Evolutionary conservation across 2,888 invertebrate genomes (phyloP), one percentile per base, ranked within the genome.

Genomic region (Cryptophagus acutangulus): DNA sequence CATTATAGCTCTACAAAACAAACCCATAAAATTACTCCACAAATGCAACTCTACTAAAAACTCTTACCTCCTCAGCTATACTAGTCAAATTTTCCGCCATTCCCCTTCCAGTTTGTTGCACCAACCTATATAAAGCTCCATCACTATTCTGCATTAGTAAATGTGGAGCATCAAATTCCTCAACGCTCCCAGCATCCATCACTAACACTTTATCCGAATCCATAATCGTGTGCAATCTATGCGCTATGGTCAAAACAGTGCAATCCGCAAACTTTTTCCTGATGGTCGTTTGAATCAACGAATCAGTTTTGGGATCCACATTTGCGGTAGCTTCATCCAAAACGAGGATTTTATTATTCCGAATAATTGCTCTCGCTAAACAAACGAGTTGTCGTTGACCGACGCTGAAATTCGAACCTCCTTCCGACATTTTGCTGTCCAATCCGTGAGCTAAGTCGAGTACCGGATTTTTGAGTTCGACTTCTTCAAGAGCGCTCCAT

Each of bases 401-500:
- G 8, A 64, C 62, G 38, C 65, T 65, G 40, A 65, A 65, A 40
- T 66, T 65, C 1, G 59, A 55, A n/a, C 65, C 87, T 20, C 84
- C 85, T 64, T 89, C 89, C 0, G 83, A 78, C 65, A 89, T 82
- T 62, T 76, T 77, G 39, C 79, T 80, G 54, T 79, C 78, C 24
- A 90, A 70, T 8, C 65, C 61, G 0, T 82, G 81, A 1, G 81
- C 73, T 43, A 84, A 58, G 15, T 74, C 82, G 41, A 66, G 63
- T 18, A 87, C 76, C 0, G 76, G 75, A 28, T 79, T 77, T 58
- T 89, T 90, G 28, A 92, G 59, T 58, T 86, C 82, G 33, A 86
- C 84, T 71, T 92, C 86, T 51, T 89, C 88, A 14, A 94, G 69
- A 0, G 88, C 89, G 43, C 78, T 74, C 93, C 93, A 93, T 1